phyloP scores from a whole-genome alignment of 2,113 vertebrate genomes.

The Pseudopodoces humilis region DNA sequence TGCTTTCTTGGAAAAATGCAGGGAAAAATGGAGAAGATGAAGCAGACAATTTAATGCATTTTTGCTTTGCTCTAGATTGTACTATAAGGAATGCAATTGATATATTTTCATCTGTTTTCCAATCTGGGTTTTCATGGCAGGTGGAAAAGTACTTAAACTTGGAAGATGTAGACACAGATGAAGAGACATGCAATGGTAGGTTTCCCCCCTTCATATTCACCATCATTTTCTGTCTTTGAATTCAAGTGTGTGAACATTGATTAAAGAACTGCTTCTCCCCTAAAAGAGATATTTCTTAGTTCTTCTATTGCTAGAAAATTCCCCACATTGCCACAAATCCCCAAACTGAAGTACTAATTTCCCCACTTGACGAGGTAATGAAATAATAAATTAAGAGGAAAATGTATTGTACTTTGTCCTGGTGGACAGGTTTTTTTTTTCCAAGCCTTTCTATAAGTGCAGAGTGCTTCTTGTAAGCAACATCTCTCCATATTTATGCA shows the following conservation, averaged over 20 bases:
- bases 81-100: not conserved
- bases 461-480: not conserved
- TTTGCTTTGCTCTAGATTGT: not conserved
- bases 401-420: not conserved
- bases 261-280: not conserved
- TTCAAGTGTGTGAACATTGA: not conserved
- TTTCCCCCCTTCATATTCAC: not conserved
- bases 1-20: not conserved
- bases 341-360: not conserved
- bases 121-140: constrained; percentile 39
- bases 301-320: not conserved
- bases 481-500: not conserved
- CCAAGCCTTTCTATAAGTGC: not conserved
- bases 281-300: not conserved
- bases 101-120: not conserved
- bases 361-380: not conserved
- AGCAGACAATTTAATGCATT: not conserved
- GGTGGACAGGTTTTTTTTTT: not conserved
- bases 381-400: not conserved
- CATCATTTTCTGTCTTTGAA: not conserved
- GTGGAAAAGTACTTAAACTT: constrained; percentile 61
- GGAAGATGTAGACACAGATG: constrained; percentile 57
- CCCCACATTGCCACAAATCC: not conserved
- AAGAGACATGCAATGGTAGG: constrained; percentile 52
- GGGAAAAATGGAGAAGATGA: not conserved